Evolutionary conservation across 2,797 vertebrate species (phyloP), one percentile per base, ranked within the genome.

Genomic region (Brachyalestes nurse): DNA sequence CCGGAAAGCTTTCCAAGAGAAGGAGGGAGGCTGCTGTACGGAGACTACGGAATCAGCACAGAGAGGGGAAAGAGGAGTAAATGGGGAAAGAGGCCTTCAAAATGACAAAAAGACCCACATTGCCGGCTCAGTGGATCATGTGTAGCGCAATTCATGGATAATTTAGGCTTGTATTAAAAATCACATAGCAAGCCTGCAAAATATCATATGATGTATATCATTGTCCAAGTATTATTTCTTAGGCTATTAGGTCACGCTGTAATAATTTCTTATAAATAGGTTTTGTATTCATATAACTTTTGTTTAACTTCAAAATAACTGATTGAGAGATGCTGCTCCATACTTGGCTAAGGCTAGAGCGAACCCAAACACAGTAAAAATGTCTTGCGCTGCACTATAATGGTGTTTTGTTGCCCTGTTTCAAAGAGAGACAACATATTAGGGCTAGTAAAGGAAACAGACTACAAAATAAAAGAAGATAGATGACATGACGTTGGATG

Each of bases 1-100:
- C 83, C 28, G 14, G 78, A 85, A 86, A 84, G 77, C 80, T 70
- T 74, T 84, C 45, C 65, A 57, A 34, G 81, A 81, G 72, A 75
- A 72, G 40, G n/a, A 28, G 71, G 38, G 42, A 34, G 64, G 17
- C 40, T 42, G 17, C 19, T 17, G 34, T 34, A 61, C 2, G 25
- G 23, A 16, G 17, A 40, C 45, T 12, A 38, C 13, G 49, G 23
- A 14, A 60, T 67, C 38, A 70, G 45, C 45, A 55, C 6, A 6
- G n/a, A 72, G 14, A 34, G 49, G 13, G n/a, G 4, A 17, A 7
- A 13, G 13, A 51, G 13, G 13, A 3, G 45, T 47, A 47, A 34
- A 81, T 38, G 72, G 61, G 38, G 25, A 49, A 62, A 6, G 42
- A 21, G 57, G 58, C 10, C 19, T 40, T 60, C 7, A 57, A 53